These are phyloP conservation scores for Mycteria americana DNA, from an alignment of 2,797 vertebrate genomes.

Conservation along the genomic window DNA sequence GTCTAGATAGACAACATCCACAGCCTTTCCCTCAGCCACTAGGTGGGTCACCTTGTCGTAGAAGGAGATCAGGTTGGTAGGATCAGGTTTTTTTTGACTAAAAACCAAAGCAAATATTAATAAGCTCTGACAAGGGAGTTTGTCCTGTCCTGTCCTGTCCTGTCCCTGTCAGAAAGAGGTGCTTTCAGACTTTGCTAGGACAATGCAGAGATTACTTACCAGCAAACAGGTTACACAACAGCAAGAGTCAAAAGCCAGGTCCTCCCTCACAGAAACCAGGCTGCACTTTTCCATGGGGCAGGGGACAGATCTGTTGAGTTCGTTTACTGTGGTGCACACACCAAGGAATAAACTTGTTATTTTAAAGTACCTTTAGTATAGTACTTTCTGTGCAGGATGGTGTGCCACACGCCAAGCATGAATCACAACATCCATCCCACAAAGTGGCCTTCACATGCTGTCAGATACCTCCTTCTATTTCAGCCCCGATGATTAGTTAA, in stretches of 20 bases:
- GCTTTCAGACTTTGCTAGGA: neutral
- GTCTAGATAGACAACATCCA: no score
- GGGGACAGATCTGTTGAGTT: neutral
- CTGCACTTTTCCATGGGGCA: rapidly evolving
- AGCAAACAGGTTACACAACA: neutral
- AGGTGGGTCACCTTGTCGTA: no score
- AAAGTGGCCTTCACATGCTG: neutral
- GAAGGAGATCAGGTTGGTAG: no score
- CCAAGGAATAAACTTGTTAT: neutral
- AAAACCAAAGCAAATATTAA: neutral
- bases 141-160: no score
- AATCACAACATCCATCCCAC: neutral
- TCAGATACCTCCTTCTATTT: neutral
- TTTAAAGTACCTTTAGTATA: neutral
- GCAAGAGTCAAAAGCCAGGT: neutral
- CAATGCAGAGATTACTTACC: neutral
- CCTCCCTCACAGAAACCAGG: neutral
- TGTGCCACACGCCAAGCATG: neutral
- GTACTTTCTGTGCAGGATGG: neutral
- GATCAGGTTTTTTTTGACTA: no score
- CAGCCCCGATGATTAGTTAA: neutral
- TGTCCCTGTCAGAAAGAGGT: neutral
- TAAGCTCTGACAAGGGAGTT: neutral
- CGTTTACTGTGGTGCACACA: neutral
- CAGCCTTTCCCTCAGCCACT: no score